Evolutionary conservation across 2,888 invertebrate genomes (phyloP), one percentile per base, ranked within the genome.

Genomic region (Capitulum mitella): DNA sequence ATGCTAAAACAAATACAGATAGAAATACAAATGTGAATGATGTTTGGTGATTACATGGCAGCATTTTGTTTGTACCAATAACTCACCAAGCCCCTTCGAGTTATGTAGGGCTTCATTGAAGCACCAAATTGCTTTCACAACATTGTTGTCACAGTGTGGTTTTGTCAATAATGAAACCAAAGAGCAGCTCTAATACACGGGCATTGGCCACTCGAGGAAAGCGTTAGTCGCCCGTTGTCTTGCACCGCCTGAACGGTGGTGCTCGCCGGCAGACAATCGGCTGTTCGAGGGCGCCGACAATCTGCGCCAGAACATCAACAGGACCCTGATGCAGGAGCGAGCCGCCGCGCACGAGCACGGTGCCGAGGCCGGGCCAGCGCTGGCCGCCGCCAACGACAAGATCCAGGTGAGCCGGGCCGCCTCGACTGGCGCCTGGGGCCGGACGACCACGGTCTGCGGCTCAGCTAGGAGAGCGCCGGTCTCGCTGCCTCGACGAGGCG

Each of bases 341-440:
- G 26, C 70, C 22, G 37, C 26, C 26, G 70, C 37, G 26, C 37
- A 26, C 26, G 37, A 70, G 26, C 19, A 2, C 22, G 8, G 26
- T 26, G 37, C 22, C 3, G 70, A 70, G 19, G 37, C 37, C 26
- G 70, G 22, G 26, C 26, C 40, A 22, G 70, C 70, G 8, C 70
- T 70, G 70, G 70, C 70, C 70, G 70, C 70, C 70, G 70, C 70
- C 70, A 40, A 37, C 40, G 70, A 40, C 16, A 37, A 29, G 26
- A 29, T 40, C 16, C 70, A 70, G 70, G 70, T 70, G 40, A 34
- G 29, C 29, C 29, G 29, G 5, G 8, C 6, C 29, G 0, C 58
- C 29, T n/a, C 29, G 22, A 22, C 3, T n/a, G n/a, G n/a, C n/a
- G n/a, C n/a, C n/a, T n/a, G n/a, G n/a, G n/a, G 29, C 29, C 29